phyloP scores from a whole-genome alignment of 2,888 invertebrate species.

The Sarcophaga variegata region DNA sequence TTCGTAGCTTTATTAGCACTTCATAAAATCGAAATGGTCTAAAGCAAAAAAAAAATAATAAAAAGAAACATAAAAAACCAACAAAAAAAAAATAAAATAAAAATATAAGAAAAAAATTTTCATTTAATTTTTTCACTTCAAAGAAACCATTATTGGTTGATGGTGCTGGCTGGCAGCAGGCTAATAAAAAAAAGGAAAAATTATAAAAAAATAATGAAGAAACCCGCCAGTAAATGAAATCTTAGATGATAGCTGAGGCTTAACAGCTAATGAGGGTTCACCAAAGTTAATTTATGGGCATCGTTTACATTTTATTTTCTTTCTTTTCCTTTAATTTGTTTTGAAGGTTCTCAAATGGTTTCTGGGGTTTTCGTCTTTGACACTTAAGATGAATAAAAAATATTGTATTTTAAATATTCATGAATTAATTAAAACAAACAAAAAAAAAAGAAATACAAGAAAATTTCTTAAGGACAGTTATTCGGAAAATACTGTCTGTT shows the following conservation, averaged over 20 bases:
- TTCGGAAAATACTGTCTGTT: too few species aligned
- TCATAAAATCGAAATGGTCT: background rate
- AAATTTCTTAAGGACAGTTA: too few species aligned
- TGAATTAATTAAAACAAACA: too few species aligned
- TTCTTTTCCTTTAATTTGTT: too few species aligned
- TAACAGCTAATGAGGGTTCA: constrained; percentile 44
- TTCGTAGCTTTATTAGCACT: background rate
- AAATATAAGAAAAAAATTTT: background rate
- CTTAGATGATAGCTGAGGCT: background rate
- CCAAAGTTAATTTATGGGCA: constrained; percentile 37
- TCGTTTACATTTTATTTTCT: background rate
- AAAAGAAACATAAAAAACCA: background rate
- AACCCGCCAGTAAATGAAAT: background rate
- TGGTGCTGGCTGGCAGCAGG: background rate
- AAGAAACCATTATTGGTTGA: background rate
- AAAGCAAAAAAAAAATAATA: background rate
- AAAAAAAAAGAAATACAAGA: too few species aligned
- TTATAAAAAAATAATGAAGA: background rate
- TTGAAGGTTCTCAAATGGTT: too few species aligned
- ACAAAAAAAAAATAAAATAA: background rate
- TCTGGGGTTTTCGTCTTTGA: too few species aligned
- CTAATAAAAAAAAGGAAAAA: background rate
- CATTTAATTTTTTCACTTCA: background rate
- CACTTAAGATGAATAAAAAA: too few species aligned
- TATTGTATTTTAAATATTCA: too few species aligned